Percentiles rank a stretch among this genome's conserved stretches.
Conservation (phyloP, 2,888 invertebrate genomes). For the Coecobrya sp. region DNA sequence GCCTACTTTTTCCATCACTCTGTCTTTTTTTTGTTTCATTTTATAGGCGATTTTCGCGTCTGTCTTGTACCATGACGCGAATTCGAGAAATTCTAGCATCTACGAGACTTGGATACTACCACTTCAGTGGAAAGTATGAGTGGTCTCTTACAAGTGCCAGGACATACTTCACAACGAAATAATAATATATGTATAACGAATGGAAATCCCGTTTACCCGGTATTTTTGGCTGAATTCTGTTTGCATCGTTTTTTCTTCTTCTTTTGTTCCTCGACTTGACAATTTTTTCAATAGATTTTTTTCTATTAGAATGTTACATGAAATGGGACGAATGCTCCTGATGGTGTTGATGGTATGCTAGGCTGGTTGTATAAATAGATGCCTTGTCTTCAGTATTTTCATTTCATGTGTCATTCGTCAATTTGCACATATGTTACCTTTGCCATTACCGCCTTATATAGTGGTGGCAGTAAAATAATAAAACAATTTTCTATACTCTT, state of each 20-base stretch:
- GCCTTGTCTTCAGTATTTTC: conserved; percentile 53
- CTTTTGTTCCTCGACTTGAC: conserved; percentile 6
- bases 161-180: neutral
- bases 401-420: conserved; percentile 70
- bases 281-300: conserved; percentile 2
- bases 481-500: conserved; percentile 23
- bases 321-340: conserved; percentile 41
- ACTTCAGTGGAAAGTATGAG: conserved; percentile 21
- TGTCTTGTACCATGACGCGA: conserved; percentile 24
- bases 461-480: conserved; percentile 6
- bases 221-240: neutral
- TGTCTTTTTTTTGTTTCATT: conserved; percentile 56
- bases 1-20: conserved; percentile 49
- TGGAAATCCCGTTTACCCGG: neutral
- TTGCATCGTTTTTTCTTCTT: neutral
- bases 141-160: conserved; percentile 25
- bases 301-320: conserved; percentile 41
- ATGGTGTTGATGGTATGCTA: conserved; percentile 14
- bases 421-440: conserved; percentile 62
- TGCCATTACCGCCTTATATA: neutral
- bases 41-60: conserved; percentile 53
- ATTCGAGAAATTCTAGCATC: neutral
- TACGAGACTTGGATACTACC: conserved; percentile 7
- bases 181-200: conserved; percentile 2
- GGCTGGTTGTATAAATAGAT: conserved; percentile 26